These are phyloP conservation scores for Chiloscyllium plagiosum DNA, from an alignment of 2,113 vertebrate species.

Conservation along the genomic window DNA sequence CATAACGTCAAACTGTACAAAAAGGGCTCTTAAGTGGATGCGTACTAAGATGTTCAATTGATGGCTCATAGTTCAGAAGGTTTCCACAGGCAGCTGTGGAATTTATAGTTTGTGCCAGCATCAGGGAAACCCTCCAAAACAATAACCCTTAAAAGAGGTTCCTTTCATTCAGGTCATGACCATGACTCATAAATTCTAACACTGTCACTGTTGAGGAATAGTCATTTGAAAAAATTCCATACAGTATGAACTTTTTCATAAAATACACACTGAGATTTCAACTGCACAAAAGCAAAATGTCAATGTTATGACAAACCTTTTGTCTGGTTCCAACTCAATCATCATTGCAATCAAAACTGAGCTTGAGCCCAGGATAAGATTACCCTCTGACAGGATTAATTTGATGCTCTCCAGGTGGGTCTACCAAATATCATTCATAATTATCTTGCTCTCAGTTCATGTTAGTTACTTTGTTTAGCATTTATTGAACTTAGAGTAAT, in stretches of 20 bases:
- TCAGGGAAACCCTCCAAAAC: slow-evolving; percentile 78
- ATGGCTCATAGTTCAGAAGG: slow-evolving; percentile 46
- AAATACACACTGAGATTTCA: background rate
- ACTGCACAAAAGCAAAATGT: background rate
- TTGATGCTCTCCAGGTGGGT: background rate
- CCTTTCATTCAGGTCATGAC: slow-evolving; percentile 19
- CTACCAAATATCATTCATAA: background rate
- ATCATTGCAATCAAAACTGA: background rate
- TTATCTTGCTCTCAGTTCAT: background rate
- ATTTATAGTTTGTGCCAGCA: slow-evolving; percentile 63
- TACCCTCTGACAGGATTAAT: background rate
- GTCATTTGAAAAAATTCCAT: slow-evolving; percentile 65
- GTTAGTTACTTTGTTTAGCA: background rate
- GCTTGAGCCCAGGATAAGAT: background rate
- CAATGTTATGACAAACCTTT: slow-evolving; percentile 30
- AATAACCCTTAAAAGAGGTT: slow-evolving; percentile 52
- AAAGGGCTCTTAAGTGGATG: slow-evolving; percentile 35
- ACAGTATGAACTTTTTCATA: slow-evolving; percentile 28
- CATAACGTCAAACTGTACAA: slow-evolving; percentile 17
- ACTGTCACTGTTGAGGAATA: slow-evolving; percentile 54
- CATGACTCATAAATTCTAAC: slow-evolving; percentile 37
- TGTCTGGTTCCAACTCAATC: slow-evolving; percentile 24
- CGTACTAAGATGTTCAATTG: slow-evolving; percentile 41
- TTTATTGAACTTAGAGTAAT: background rate
- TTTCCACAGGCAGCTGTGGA: slow-evolving; percentile 72